Evolutionary conservation across 1,140 invertebrate genomes (phyloP).

Genomic region (Procambarus virginalis): DNA sequence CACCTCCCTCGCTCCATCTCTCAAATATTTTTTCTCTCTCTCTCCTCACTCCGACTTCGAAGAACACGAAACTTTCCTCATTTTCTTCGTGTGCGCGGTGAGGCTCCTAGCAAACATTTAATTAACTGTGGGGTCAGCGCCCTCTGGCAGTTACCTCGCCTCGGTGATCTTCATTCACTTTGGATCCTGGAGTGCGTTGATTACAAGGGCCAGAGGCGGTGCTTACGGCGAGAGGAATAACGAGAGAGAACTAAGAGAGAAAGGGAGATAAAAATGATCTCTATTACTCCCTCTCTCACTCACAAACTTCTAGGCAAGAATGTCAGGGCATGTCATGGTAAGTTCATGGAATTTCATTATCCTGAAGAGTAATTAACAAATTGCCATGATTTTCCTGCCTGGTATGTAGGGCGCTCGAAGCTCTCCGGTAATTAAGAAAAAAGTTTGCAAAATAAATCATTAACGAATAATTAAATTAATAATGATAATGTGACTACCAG

Average conservation of each 20-base stretch:
- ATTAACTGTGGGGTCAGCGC: background rate
- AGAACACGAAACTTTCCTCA: background rate
- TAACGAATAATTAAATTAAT: no score
- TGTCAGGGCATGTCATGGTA: background rate
- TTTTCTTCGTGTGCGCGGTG: background rate
- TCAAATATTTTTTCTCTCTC: background rate
- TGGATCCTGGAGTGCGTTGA: background rate
- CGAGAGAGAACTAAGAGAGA: background rate
- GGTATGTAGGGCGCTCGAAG: background rate
- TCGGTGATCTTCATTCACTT: background rate
- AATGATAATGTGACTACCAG: no score
- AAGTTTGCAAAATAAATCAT: no score
- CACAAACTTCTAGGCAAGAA: background rate
- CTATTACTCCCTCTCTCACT: background rate
- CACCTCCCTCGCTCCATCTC: background rate
- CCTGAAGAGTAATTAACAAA: background rate
- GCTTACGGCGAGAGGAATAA: background rate
- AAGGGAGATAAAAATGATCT: background rate
- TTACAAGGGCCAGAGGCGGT: background rate
- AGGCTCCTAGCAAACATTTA: background rate
- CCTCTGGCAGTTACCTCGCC: background rate
- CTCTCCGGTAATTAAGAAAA: no score
- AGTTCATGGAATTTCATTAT: background rate
- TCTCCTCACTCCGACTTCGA: no score
- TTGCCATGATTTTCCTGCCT: background rate